Percentiles rank a stretch among this genome's conserved stretches.
phyloP scores from a whole-genome alignment of 2,797 vertebrate species.

The Tapera naevia region DNA sequence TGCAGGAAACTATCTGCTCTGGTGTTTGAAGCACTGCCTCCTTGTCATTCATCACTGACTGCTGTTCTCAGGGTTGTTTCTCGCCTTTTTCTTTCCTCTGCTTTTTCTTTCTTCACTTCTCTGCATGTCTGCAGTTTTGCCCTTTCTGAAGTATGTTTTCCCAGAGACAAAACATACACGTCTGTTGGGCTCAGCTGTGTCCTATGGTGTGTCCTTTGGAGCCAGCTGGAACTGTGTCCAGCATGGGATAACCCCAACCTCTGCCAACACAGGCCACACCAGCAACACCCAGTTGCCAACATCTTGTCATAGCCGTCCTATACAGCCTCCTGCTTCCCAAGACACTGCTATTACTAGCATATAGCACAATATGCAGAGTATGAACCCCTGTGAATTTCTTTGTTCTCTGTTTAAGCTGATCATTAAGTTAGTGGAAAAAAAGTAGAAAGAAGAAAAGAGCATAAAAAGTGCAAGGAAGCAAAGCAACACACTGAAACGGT shows the following conservation, averaged over 20 bases:
- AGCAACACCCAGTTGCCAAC: background rate
- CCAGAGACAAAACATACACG: background rate
- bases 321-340: background rate
- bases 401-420: background rate
- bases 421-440: background rate
- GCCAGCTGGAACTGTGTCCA: fast-evolving
- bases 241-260: fast-evolving
- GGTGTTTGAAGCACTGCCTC: background rate
- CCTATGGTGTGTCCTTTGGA: background rate
- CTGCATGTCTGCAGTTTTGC: background rate
- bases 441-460: background rate
- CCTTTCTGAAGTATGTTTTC: background rate
- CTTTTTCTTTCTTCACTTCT: background rate
- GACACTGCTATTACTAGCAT: background rate
- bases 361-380: fast-evolving
- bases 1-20: background rate
- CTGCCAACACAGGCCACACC: background rate
- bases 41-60: background rate
- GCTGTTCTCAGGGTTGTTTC: background rate
- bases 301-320: background rate
- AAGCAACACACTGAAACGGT: background rate
- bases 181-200: background rate
- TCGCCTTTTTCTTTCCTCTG: background rate
- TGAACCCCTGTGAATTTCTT: background rate
- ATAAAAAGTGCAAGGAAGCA: background rate